phyloP scores from a whole-genome alignment of 2,797 vertebrate species.

The Prunella strophiata region DNA sequence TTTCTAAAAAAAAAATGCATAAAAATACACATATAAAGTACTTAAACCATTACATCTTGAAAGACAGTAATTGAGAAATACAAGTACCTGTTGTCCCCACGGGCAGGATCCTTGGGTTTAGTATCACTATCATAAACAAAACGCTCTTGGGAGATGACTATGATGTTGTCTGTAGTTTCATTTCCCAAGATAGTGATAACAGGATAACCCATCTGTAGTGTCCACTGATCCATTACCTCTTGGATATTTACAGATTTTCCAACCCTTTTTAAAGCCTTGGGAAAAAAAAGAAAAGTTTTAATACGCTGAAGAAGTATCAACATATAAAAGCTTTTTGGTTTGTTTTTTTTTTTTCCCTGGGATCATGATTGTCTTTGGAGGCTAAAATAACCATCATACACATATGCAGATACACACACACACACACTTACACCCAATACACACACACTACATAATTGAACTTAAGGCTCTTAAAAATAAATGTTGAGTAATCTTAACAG shows the following conservation, averaged over 20 bases:
- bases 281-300: slow-evolving; percentile 54
- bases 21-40: background rate
- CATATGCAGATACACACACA: background rate
- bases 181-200: slow-evolving; percentile 93
- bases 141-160: slow-evolving; percentile 90
- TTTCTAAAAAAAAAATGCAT: background rate
- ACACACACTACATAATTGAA: background rate
- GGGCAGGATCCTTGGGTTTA: slow-evolving; percentile 74
- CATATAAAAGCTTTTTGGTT: background rate
- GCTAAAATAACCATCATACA: background rate
- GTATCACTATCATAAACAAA: slow-evolving; percentile 90
- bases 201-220: slow-evolving; percentile 97
- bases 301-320: background rate
- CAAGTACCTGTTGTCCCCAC: slow-evolving; percentile 85
- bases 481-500: background rate
- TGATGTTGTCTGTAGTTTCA: slow-evolving; percentile 83
- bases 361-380: background rate
- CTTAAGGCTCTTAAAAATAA: background rate
- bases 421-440: background rate
- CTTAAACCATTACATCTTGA: background rate
- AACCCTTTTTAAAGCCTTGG: slow-evolving; percentile 90
- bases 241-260: slow-evolving; percentile 93
- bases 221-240: slow-evolving; percentile 97
- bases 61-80: background rate
- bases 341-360: background rate